These are phyloP conservation scores for Tor tambroides DNA, from an alignment of 2,113 vertebrate genomes.

Conservation along the genomic window DNA sequence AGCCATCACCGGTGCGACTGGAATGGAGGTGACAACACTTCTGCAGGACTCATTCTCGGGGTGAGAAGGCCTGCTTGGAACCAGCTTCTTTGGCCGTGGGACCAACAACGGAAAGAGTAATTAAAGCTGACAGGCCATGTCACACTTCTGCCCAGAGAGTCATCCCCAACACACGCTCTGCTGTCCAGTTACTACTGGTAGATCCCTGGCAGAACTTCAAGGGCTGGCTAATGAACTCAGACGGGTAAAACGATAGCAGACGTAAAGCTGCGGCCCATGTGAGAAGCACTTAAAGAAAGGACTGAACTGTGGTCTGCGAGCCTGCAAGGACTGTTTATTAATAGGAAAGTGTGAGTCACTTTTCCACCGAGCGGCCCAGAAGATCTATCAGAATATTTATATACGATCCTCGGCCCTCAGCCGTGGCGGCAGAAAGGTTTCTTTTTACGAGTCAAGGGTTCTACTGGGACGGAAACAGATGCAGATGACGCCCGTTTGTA, in stretches of 20 bases:
- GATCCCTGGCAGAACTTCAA: constrained; percentile 28
- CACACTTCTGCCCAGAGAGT: constrained; percentile 47
- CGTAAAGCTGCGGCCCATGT: constrained; percentile 18
- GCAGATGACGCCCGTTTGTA: constrained; percentile 57
- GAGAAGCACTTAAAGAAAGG: constrained; percentile 43
- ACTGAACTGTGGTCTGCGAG: constrained; percentile 25
- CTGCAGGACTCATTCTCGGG: constrained; percentile 29
- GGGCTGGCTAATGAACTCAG: constrained; percentile 40
- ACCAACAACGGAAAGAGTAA: constrained; percentile 29
- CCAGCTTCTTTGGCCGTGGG: constrained; percentile 14
- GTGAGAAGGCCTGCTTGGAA: constrained; percentile 32
- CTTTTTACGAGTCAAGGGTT: constrained; percentile 50
- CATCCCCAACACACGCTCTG: constrained; percentile 18
- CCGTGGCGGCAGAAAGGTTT: constrained; percentile 36
- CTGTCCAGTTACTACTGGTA: constrained; percentile 46
- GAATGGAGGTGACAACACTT: constrained; percentile 42
- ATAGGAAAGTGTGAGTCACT: constrained; percentile 55
- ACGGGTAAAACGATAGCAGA: constrained; percentile 35
- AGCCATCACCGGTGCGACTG: constrained; percentile 44
- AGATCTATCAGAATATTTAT: constrained; percentile 54
- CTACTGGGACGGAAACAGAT: constrained; percentile 40
- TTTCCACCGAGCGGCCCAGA: constrained; percentile 45
- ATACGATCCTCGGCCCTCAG: background rate
- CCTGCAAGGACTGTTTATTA: constrained; percentile 47
- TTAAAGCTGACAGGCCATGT: constrained; percentile 48